Conservation (phyloP, 2,113 vertebrate genomes). For the Xyliphius kryptos region DNA sequence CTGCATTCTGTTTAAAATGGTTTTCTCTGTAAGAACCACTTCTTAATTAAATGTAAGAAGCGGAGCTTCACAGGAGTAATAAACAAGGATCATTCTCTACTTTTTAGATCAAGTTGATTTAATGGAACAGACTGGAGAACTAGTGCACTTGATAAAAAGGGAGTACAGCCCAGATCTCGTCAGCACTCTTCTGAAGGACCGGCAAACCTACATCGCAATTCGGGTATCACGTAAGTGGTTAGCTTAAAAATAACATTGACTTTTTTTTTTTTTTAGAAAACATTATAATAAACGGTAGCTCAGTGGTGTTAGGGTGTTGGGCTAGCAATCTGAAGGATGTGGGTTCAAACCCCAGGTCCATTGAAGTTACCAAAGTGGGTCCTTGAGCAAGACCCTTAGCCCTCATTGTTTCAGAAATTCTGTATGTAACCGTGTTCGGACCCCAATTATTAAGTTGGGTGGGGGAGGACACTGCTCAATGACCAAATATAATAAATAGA, state of each 20-base stretch:
- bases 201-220: conserved; percentile 56
- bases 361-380: no score
- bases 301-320: no score
- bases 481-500: no score
- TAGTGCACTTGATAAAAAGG: conserved; percentile 51
- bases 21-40: not conserved
- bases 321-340: no score
- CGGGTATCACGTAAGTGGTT: conserved; percentile 54
- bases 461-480: no score
- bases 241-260: not conserved
- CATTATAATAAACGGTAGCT: no score
- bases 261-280: no score
- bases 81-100: not conserved
- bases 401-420: no score
- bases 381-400: no score
- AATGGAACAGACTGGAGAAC: conserved; percentile 52
- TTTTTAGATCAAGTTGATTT: conserved; percentile 56
- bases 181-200: conserved; percentile 53
- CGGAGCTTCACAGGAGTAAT: not conserved
- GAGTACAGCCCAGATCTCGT: conserved; percentile 47
- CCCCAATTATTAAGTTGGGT: no score
- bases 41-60: not conserved
- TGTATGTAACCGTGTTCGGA: no score
- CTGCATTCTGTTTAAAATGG: not conserved
- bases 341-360: no score